Percentiles rank a stretch among this genome's conserved stretches.
Conservation (phyloP, 2,113 vertebrate genomes). For the Paedocypris sp. region DNA sequence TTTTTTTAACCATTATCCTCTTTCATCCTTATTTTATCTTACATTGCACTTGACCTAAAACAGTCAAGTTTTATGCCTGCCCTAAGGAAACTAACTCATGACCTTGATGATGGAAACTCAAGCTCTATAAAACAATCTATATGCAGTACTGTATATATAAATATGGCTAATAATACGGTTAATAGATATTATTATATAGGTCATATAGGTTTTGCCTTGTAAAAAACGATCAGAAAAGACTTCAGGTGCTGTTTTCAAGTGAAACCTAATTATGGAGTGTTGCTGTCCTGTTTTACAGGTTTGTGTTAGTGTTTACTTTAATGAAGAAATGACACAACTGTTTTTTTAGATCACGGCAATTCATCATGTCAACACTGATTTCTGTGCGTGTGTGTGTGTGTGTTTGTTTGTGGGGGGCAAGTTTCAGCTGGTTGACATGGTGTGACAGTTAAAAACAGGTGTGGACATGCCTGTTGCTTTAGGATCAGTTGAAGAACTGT, state of each 20-base stretch:
- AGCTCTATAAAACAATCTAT: too few relatives aligned
- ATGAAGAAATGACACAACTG: conserved; percentile 12
- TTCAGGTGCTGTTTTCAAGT: not conserved
- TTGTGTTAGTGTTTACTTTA: conserved; percentile 11
- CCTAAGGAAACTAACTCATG: too few relatives aligned
- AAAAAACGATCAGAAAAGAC: not conserved
- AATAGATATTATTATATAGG: too few relatives aligned
- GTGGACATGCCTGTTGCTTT: conserved; percentile 26
- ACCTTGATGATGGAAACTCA: too few relatives aligned
- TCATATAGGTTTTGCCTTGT: too few relatives aligned
- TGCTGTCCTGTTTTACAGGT: conserved; percentile 1
- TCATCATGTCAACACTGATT: conserved; percentile 8
- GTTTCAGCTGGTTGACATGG: conserved; percentile 29
- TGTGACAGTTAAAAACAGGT: conserved; percentile 32
- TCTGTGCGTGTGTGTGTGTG: conserved; percentile 29
- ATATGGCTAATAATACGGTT: too few relatives aligned
- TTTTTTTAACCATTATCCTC: too few relatives aligned
- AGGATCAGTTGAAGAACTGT: conserved; percentile 28
- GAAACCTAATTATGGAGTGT: not conserved
- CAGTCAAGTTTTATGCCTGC: too few relatives aligned
- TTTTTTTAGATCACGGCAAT: conserved; percentile 1
- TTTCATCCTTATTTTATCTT: too few relatives aligned
- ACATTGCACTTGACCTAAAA: too few relatives aligned
- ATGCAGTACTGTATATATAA: too few relatives aligned
- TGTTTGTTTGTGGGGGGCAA: conserved; percentile 17